Evolutionary conservation across 2,113 vertebrate genomes (phyloP), one percentile per base, ranked within the genome.

Genomic region (Microtus pennsylvanicus): DNA sequence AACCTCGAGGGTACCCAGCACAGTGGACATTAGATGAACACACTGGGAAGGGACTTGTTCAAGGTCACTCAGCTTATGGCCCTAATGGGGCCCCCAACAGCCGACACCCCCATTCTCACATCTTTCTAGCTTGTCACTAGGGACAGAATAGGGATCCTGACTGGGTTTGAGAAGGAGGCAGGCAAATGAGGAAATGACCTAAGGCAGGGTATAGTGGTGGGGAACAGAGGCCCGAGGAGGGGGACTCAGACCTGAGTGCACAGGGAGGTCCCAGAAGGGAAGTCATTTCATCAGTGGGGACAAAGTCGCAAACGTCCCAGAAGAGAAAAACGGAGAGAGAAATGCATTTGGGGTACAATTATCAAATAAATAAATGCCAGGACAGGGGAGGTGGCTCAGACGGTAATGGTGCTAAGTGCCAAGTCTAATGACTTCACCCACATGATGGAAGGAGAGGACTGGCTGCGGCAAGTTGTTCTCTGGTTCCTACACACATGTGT

Each of bases 141-240:
- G 22, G n/a, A 14, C 2, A 38, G 28, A 65, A 47, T 0, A 28
- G 65, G 16, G 52, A 30, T 8, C 2, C 11, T 0, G 45, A 8
- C n/a, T 4, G 10, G 33, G 22, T 24, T 76, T 12, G 61, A 52
- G 26, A n/a, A 69, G n/a, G 4, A 13, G 17, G 8, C 65, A 35
- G 47, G 7, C 14, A 3, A 72, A 7, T 10, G 65, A 55, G 55
- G 61, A 63, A 33, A 38, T 28, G 6, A 22, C 7, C 12, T 21
- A 1, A 82, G 85, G 7, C 33, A 52, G 42, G 70, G 7, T 0
- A 3, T 21, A 13, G 33, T 33, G 67, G 42, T 1, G 9, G 55
- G 72, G 33, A 22, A 21, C 26, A n/a, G 58, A 26, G 47, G 69
- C n/a, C 28, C 2, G 52, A 26, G 17, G 21, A 55, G 12, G 35